phyloP scores from a whole-genome alignment of 2,113 vertebrate genomes.

The Bubo blakistoni region DNA sequence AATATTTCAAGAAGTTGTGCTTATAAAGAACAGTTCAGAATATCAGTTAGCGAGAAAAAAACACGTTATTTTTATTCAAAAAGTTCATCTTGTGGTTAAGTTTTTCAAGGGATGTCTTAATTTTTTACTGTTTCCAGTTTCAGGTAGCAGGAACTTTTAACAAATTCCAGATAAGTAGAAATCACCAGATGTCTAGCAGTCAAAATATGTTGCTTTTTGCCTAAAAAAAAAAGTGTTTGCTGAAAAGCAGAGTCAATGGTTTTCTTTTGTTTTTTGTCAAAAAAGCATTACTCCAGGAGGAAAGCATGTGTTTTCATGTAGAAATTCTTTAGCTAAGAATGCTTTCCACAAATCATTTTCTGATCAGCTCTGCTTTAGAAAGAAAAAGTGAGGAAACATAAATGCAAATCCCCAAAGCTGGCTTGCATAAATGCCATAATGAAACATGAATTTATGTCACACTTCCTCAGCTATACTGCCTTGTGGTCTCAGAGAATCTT shows the following conservation, averaged over 20 bases:
- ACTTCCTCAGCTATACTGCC: neutral
- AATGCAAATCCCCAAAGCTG: neutral
- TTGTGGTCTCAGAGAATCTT: neutral
- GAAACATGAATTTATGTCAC: neutral
- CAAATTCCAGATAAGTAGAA: neutral
- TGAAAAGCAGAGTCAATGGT: neutral
- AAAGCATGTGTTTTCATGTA: neutral
- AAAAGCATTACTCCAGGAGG: rapidly evolving
- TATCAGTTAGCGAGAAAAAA: neutral
- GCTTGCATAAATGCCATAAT: neutral
- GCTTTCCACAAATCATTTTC: neutral
- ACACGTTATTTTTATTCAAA: neutral
- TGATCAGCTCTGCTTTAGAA: neutral
- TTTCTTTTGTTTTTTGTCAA: neutral
- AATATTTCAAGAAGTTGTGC: neutral
- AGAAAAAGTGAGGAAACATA: neutral
- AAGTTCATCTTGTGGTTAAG: neutral
- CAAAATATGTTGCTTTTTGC: neutral
- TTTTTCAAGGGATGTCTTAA: neutral
- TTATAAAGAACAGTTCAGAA: neutral
- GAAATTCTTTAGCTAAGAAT: neutral
- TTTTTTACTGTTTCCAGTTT: neutral
- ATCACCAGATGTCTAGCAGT: neutral
- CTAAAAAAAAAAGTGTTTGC: neutral
- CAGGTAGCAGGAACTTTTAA: neutral